Percentiles rank a stretch among this genome's conserved stretches.
phyloP scores from a whole-genome alignment of 2,113 vertebrate genomes.

The Elephantulus edwardii region DNA sequence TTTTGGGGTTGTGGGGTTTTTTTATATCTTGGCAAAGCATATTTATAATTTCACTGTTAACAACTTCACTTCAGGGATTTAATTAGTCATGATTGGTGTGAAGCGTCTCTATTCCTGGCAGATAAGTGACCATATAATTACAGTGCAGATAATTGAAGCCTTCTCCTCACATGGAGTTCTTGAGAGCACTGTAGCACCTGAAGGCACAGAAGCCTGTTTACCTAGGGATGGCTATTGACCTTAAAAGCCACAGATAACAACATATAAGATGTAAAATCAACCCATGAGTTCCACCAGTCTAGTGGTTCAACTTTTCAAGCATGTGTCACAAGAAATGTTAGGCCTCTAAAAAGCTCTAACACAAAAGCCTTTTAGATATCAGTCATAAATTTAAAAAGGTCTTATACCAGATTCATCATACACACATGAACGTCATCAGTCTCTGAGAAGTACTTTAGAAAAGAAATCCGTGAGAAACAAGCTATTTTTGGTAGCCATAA shows the following conservation, averaged over 20 bases:
- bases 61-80: neutral
- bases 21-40: neutral
- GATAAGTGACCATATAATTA: neutral
- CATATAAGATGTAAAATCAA: neutral
- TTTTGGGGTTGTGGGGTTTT: neutral
- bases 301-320: neutral
- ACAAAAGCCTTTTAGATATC: neutral
- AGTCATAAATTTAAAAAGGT: neutral
- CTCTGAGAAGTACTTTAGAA: neutral
- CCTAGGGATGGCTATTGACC: neutral
- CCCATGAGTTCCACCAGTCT: neutral
- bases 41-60: conserved; percentile 25
- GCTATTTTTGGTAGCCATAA: neutral
- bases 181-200: neutral
- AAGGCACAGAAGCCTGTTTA: neutral
- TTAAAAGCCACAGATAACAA: neutral
- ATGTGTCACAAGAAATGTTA: neutral
- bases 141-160: neutral
- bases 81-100: neutral
- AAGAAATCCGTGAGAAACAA: neutral
- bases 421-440: neutral
- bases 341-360: neutral
- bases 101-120: neutral
- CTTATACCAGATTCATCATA: neutral
- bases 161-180: neutral